Evolutionary conservation across 2,797 vertebrate species (phyloP).

Genomic region (Microhierax caerulescens): DNA sequence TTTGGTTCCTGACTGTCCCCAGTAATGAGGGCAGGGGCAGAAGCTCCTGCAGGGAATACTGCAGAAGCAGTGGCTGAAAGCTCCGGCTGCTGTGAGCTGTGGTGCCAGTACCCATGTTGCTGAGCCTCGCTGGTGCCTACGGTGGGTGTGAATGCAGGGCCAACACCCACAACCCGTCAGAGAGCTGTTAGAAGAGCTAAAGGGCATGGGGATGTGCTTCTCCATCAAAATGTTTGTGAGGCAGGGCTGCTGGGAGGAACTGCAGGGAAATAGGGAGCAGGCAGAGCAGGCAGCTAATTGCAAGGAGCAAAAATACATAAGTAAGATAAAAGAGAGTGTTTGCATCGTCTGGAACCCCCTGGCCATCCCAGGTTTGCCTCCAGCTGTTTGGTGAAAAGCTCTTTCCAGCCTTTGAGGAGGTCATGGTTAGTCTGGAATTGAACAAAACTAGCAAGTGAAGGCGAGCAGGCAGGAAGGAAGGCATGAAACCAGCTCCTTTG

Average conservation of each 20-base stretch:
- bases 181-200: background rate
- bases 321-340: constrained; percentile 54
- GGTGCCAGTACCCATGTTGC: background rate
- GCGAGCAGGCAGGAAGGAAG: background rate
- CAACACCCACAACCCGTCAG: background rate
- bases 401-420: constrained; percentile 48
- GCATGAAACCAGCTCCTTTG: constrained; percentile 41
- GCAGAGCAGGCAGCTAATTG: constrained; percentile 43
- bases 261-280: constrained; percentile 22
- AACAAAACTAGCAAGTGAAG: background rate
- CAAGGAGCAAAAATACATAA: constrained; percentile 1
- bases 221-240: background rate
- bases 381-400: constrained; percentile 25
- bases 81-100: background rate
- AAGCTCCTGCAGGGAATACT: background rate
- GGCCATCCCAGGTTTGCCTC: constrained; percentile 23
- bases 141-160: background rate
- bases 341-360: constrained; percentile 37
- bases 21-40: background rate
- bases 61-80: background rate
- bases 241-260: constrained; percentile 25
- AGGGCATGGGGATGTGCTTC: background rate
- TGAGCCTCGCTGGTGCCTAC: background rate
- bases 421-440: constrained; percentile 40
- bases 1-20: background rate